Evolutionary conservation across 2,113 vertebrate genomes (phyloP), one percentile per base, ranked within the genome.

Genomic region (Irena cyanogastra): DNA sequence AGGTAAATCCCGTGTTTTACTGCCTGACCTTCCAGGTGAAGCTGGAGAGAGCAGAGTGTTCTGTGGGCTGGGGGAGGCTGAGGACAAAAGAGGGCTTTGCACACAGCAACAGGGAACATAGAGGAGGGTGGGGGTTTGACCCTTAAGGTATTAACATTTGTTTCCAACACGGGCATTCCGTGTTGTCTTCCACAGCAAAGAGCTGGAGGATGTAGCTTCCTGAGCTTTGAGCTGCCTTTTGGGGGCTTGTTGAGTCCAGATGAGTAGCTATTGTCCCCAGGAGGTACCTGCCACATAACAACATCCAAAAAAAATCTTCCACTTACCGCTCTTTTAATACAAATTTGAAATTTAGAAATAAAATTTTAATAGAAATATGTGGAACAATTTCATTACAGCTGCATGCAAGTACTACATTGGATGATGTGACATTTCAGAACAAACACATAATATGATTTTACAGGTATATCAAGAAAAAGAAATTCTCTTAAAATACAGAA

Each of bases 341-440:
- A 75, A 83, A 83, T 71, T 61, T 33, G 22, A 69, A 69, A 61
- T 53, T 37, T 0, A 60, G 22, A 68, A 77, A 37, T 44, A 20
- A 49, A 21, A 3, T 5, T 75, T n/a, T 74, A 75, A 44, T 68
- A 78, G 64, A 71, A 83, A 71, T 64, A 30, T 19, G 26, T 30
- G 26, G 87, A 93, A 81, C 68, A 90, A 65, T 90, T 94, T 54
- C 28, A 30, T 79, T 90, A 82, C 65, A 90, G 49, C 77, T 91
- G 74, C 44, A 59, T 63, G 86, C 70, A 94, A 92, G 95, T 93
- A 84, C 70, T 89, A 11, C 65, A 63, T 44, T 22, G 14, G 72
- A 63, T 60, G 53, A 88, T 87, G 44, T 79, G 83, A 45, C 86
- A 90, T 92, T 90, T 84, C 76, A 72, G 84, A 87, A 80, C 13